Percentiles rank a stretch among this genome's conserved stretches.
Evolutionary conservation across 2,888 invertebrate genomes (phyloP).

Genomic region (Deilephila elpenor): DNA sequence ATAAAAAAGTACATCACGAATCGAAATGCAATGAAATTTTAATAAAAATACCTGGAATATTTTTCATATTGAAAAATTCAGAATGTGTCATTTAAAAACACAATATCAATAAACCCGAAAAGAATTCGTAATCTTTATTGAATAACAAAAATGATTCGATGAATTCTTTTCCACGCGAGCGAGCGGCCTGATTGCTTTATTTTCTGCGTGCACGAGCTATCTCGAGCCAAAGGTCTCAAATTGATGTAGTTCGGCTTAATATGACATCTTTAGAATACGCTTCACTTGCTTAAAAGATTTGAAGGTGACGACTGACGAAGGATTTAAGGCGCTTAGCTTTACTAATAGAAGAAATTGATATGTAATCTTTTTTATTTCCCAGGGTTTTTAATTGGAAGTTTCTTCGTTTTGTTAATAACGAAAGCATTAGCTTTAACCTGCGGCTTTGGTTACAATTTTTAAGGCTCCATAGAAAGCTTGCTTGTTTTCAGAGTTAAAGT

Average conservation of each 20-base stretch:
- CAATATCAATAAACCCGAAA: slow-evolving; percentile 2
- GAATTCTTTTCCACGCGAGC: background rate
- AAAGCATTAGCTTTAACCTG: too few relatives aligned
- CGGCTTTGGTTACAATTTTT: too few relatives aligned
- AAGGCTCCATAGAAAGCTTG: too few relatives aligned
- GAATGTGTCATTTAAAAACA: background rate
- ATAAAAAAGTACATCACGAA: too few relatives aligned
- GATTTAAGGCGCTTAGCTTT: background rate
- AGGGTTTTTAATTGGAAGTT: background rate
- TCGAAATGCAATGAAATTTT: too few relatives aligned
- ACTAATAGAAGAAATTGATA: background rate
- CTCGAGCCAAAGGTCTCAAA: slow-evolving; percentile 7
- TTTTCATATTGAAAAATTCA: background rate
- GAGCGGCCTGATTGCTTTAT: slow-evolving; percentile 11
- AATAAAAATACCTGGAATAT: background rate
- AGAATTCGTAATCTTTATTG: background rate
- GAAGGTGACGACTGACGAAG: background rate
- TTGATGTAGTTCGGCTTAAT: slow-evolving; percentile 9
- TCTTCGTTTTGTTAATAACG: too few relatives aligned
- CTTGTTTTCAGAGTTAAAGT: too few relatives aligned
- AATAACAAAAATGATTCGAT: background rate
- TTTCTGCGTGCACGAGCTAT: slow-evolving; percentile 7
- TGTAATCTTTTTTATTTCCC: background rate
- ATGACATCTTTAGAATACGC: background rate
- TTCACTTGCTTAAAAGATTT: background rate